Percentiles rank a stretch among this genome's conserved stretches.
These are phyloP conservation scores for Malurus melanocephalus DNA, from an alignment of 2,113 vertebrate species.

Conservation along the genomic window DNA sequence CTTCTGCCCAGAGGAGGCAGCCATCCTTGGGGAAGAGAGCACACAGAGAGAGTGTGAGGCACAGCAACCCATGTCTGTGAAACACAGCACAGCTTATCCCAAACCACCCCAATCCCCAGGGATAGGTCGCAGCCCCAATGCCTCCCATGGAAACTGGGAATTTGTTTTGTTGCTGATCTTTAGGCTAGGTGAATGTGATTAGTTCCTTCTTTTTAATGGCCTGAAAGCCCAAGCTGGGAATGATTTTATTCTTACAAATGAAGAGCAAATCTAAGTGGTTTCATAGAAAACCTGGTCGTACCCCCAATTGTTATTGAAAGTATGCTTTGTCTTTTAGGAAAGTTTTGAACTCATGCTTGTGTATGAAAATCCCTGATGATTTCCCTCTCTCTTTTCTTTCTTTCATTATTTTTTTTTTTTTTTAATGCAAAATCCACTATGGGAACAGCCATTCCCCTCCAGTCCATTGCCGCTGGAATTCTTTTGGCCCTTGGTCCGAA, in stretches of 20 bases:
- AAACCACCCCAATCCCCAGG: accelerated
- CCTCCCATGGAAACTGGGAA: neutral
- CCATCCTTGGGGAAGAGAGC: accelerated
- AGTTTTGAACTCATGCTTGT: neutral
- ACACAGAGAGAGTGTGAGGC: neutral
- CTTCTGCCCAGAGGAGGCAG: neutral
- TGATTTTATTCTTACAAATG: neutral
- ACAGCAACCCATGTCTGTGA: accelerated
- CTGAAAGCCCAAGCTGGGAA: neutral
- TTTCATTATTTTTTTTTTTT: neutral
- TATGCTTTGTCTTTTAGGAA: neutral
- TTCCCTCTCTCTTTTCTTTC: neutral
- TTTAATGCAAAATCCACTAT: neutral
- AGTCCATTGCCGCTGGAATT: slow-evolving; percentile 82
- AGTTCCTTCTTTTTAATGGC: neutral
- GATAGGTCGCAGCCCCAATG: accelerated
- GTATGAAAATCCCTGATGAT: neutral
- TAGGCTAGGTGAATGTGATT: neutral
- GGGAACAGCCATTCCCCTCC: slow-evolving; percentile 38
- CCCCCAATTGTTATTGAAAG: neutral
- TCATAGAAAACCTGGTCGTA: neutral
- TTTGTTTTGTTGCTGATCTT: neutral
- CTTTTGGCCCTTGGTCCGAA: slow-evolving; percentile 84
- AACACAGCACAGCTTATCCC: neutral
- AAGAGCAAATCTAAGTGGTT: neutral